Conservation (phyloP, 1,140 invertebrate species). For the Conus betulinus region DNA sequence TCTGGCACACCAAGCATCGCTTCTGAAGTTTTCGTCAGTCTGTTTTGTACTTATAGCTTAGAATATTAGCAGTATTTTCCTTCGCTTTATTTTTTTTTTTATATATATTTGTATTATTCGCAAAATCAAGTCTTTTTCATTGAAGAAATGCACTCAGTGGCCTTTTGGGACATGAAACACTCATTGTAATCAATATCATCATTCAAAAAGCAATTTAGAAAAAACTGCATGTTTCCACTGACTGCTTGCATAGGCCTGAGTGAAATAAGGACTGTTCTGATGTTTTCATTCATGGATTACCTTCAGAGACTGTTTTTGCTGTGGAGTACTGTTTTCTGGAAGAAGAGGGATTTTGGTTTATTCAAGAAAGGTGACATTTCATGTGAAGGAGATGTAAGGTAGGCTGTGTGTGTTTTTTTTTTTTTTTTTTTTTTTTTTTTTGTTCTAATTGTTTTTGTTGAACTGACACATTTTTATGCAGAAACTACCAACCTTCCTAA, state of each 20-base stretch:
- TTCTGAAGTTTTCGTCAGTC: not conserved
- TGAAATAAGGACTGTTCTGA: not conserved
- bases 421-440: no score
- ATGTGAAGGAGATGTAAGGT: not conserved
- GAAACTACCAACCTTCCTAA: no score
- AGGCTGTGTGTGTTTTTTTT: no score
- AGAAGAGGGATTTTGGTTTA: not conserved
- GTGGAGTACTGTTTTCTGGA: not conserved
- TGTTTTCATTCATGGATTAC: not conserved
- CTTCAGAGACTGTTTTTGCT: not conserved
- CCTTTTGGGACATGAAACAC: no score
- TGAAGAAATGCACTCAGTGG: no score
- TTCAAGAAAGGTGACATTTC: not conserved
- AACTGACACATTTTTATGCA: no score
- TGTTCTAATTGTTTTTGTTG: no score
- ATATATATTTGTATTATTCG: not conserved
- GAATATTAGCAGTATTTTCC: not conserved
- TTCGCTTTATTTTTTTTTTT: not conserved
- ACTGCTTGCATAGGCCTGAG: not conserved
- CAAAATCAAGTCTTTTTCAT: no score
- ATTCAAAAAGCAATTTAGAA: not conserved
- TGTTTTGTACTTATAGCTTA: not conserved
- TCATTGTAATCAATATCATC: not conserved
- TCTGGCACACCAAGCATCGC: conserved; percentile 12
- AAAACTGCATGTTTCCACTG: not conserved